These are phyloP conservation scores for Heterotis niloticus DNA, from an alignment of 2,113 vertebrate species.

Conservation along the genomic window DNA sequence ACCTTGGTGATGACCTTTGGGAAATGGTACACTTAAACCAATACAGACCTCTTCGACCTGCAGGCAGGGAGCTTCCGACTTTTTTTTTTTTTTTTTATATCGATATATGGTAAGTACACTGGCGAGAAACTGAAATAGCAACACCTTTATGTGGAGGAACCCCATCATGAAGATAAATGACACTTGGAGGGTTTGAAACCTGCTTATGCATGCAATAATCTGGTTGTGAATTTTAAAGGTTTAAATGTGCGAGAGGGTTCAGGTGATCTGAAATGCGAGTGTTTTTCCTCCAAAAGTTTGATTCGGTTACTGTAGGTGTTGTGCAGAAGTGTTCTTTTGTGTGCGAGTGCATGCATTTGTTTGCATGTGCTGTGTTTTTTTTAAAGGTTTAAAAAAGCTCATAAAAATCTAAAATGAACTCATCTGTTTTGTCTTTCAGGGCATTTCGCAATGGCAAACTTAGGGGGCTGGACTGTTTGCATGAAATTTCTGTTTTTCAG, in stretches of 20 bases:
- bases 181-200: constrained; percentile 21
- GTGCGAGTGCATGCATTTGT: background rate
- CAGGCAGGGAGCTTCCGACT: constrained; percentile 22
- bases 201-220: constrained; percentile 25
- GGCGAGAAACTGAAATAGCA: constrained; percentile 31
- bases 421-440: background rate
- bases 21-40: constrained; percentile 37
- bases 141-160: constrained; percentile 6
- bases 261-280: constrained; percentile 25
- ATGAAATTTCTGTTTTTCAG: background rate
- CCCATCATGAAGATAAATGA: constrained; percentile 27
- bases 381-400: background rate
- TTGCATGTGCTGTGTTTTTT: background rate
- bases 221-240: constrained; percentile 19
- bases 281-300: constrained; percentile 3
- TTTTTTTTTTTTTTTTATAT: constrained; percentile 46
- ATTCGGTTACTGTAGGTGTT: background rate
- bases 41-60: constrained; percentile 27
- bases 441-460: background rate
- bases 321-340: background rate
- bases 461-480: background rate
- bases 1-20: constrained; percentile 41
- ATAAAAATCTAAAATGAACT: constrained; percentile 1
- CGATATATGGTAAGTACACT: constrained; percentile 39
- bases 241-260: constrained; percentile 5